Percentiles rank a stretch among this genome's conserved stretches.
Evolutionary conservation across 2,797 vertebrate species (phyloP).

Genomic region (Sebastes matsubarae): DNA sequence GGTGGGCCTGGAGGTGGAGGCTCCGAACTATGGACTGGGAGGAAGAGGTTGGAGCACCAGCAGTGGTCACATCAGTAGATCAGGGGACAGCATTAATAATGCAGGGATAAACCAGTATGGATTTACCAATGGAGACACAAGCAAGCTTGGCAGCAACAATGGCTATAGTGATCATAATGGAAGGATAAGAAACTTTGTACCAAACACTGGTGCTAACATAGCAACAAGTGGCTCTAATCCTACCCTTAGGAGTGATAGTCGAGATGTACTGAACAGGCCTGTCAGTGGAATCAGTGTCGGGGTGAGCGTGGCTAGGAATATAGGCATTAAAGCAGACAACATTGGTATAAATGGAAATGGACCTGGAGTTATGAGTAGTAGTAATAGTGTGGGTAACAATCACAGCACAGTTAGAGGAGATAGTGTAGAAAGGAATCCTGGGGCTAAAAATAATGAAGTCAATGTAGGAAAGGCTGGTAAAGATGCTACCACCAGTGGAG

Average conservation of each 20-base stretch:
- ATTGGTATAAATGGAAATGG: conserved; percentile 37
- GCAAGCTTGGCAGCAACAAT: conserved; percentile 25
- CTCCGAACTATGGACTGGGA: conserved; percentile 73
- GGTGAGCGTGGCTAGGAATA: conserved; percentile 21
- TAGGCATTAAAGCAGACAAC: conserved; percentile 44
- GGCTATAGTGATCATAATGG: conserved; percentile 18
- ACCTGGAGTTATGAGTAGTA: conserved; percentile 13
- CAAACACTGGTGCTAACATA: conserved; percentile 27
- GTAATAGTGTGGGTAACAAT: conserved; percentile 29
- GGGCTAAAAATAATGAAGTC: conserved; percentile 60
- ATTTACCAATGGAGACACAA: conserved; percentile 26
- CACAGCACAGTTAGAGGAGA: conserved; percentile 32
- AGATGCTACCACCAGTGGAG: conserved; percentile 24
- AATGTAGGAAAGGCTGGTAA: conserved; percentile 22
- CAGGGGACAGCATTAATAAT: conserved; percentile 15
- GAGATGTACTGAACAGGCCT: conserved; percentile 40
- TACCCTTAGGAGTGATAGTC: conserved; percentile 31
- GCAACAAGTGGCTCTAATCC: conserved; percentile 50
- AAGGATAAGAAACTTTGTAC: conserved; percentile 29
- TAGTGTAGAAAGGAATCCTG: conserved; percentile 29
- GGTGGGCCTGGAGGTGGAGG: conserved; percentile 82
- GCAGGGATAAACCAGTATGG: conserved; percentile 17
- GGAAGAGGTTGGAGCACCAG: conserved; percentile 28
- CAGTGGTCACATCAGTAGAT: conserved; percentile 5
- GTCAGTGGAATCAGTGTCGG: conserved; percentile 32